These are phyloP conservation scores for Orthosia gracilis DNA, from an alignment of 2,888 invertebrate species.

Conservation along the genomic window DNA sequence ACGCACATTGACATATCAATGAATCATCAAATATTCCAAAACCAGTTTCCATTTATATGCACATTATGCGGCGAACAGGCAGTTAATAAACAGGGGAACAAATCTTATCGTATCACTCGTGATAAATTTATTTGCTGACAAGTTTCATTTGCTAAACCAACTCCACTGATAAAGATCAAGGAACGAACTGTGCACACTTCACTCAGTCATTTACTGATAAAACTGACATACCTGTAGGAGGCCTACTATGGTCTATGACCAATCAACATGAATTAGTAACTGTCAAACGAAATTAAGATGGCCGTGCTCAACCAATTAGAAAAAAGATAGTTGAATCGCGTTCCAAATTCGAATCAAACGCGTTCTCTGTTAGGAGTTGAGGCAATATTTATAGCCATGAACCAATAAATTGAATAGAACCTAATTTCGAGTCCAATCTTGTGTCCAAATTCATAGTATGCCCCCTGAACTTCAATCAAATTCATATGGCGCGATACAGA, in stretches of 20 bases:
- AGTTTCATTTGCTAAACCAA: constrained; percentile 76
- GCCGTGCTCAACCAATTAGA: constrained; percentile 26
- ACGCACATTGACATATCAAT: constrained; percentile 69
- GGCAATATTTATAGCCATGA: constrained; percentile 24
- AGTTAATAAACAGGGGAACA: constrained; percentile 70
- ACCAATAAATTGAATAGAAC: constrained; percentile 46
- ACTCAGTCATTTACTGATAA: constrained; percentile 62
- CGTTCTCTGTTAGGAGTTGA: constrained; percentile 2
- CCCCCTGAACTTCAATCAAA: constrained; percentile 80
- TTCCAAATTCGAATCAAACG: constrained; percentile 29
- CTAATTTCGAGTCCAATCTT: constrained; percentile 57
- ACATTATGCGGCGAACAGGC: constrained; percentile 68
- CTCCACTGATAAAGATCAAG: constrained; percentile 74
- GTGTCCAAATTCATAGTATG: constrained; percentile 68
- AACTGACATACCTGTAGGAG: constrained; percentile 55
- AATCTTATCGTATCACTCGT: constrained; percentile 76
- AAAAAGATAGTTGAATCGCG: constrained; percentile 33
- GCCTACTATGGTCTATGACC: constrained; percentile 39
- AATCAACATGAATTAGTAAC: constrained; percentile 28
- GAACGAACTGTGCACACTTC: constrained; percentile 67
- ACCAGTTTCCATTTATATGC: constrained; percentile 70
- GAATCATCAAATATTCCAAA: constrained; percentile 72
- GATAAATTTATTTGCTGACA: constrained; percentile 79
- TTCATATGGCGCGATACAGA: constrained; percentile 80
- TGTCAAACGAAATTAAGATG: constrained; percentile 40